phyloP scores from a whole-genome alignment of 2,888 invertebrate species.

The Elysia crispata region DNA sequence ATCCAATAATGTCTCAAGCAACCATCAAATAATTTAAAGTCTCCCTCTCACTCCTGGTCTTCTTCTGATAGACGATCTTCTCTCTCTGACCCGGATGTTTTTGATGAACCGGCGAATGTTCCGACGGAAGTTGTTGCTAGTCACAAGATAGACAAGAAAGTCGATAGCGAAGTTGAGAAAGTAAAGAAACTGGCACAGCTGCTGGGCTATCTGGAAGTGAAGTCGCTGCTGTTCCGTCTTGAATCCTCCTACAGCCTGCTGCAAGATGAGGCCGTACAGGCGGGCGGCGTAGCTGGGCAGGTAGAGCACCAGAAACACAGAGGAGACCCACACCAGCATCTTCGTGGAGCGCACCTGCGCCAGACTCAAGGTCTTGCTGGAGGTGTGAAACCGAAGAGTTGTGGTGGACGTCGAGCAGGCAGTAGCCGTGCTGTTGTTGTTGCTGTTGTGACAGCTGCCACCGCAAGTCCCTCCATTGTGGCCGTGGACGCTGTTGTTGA shows the following conservation, averaged over 20 bases:
- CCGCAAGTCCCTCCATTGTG: background rate
- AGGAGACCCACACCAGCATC: slow-evolving; percentile 69
- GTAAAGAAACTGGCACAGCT: slow-evolving; percentile 63
- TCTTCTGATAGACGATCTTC: no score
- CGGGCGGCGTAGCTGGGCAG: slow-evolving; percentile 70
- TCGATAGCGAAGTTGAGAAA: slow-evolving; percentile 65
- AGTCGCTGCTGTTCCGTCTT: slow-evolving; percentile 48
- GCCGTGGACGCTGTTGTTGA: slow-evolving; percentile 24
- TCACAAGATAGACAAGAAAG: slow-evolving; percentile 63
- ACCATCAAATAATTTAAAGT: no score
- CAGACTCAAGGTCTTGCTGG: slow-evolving; percentile 43
- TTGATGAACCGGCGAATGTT: slow-evolving; percentile 48
- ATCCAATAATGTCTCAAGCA: no score
- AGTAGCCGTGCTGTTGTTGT: background rate
- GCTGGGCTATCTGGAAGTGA: slow-evolving; percentile 57
- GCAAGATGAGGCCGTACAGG: slow-evolving; percentile 60
- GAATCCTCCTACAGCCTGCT: slow-evolving; percentile 38
- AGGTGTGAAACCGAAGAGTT: slow-evolving; percentile 45
- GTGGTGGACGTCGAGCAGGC: no score
- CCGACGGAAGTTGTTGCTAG: slow-evolving; percentile 63
- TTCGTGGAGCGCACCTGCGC: slow-evolving; percentile 65
- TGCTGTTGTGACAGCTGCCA: background rate
- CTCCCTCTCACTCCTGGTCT: no score
- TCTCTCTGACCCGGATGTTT: slow-evolving; percentile 11
- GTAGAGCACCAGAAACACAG: slow-evolving; percentile 67